A percentile compares a stretch with the other conserved stretches of the same genome.
These are phyloP conservation scores for Pecten maximus DNA, from an alignment of 2,888 invertebrate species.

Conservation along the genomic window DNA sequence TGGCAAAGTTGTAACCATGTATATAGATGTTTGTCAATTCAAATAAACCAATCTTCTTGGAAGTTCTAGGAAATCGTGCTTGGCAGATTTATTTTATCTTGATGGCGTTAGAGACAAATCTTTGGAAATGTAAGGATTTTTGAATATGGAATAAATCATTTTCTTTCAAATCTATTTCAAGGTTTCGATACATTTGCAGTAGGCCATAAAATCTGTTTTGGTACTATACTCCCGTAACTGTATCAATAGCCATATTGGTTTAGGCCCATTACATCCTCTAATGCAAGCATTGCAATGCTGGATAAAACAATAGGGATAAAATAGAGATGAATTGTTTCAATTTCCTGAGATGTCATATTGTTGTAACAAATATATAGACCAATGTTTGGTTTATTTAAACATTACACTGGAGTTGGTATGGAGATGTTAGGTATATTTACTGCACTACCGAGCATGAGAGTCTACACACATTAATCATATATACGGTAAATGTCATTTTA, in stretches of 20 bases:
- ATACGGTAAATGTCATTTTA: background rate
- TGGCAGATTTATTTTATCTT: background rate
- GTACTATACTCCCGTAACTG: background rate
- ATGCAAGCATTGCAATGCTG: background rate
- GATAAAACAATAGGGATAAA: conserved; percentile 9
- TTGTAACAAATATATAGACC: conserved; percentile 20
- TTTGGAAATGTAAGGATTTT: conserved; percentile 12
- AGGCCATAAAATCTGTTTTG: background rate
- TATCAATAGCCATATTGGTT: background rate
- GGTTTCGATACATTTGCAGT: conserved; percentile 17
- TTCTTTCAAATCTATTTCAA: conserved; percentile 5
- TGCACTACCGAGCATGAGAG: background rate
- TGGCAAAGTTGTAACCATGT: background rate
- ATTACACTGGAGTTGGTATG: conserved; percentile 11
- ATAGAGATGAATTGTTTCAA: conserved; percentile 19
- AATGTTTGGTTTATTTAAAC: conserved; percentile 16
- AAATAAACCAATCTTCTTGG: conserved; percentile 20
- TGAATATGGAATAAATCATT: background rate
- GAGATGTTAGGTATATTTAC: background rate
- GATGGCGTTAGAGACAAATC: background rate
- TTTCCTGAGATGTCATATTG: conserved; percentile 29
- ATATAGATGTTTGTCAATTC: conserved; percentile 12
- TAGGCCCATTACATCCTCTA: conserved; percentile 7
- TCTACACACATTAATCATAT: conserved; percentile 2
- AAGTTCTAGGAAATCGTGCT: background rate